A percentile compares a stretch with the other conserved stretches of the same genome.
phyloP scores from a whole-genome alignment of 2,113 vertebrate species.

The Xiphias gladius region DNA sequence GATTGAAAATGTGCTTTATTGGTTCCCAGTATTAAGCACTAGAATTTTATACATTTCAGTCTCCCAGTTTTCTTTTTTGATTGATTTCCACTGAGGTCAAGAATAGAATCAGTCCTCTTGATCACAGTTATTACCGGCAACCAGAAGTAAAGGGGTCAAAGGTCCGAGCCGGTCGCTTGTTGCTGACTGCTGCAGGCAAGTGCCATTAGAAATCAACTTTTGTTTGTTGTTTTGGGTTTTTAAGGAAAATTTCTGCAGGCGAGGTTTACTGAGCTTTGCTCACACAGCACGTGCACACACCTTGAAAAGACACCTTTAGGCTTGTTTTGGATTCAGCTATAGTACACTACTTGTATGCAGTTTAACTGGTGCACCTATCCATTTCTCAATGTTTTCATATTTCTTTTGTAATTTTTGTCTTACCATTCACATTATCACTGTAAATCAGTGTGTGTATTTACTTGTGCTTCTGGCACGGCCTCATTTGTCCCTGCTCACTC shows the following conservation, averaged over 20 bases:
- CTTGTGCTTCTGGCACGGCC: not conserved
- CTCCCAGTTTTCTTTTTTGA: not conserved
- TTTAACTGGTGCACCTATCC: not conserved
- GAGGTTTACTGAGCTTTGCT: constrained; percentile 24
- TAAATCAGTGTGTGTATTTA: not conserved
- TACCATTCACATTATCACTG: not conserved
- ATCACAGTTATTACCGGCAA: not conserved
- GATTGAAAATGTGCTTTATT: not conserved
- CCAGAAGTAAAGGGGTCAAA: constrained; percentile 30
- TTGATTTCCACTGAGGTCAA: not conserved
- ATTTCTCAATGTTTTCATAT: not conserved
- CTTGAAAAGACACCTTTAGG: not conserved
- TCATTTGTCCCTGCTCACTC: not conserved
- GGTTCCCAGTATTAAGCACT: not conserved
- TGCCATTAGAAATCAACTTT: not conserved
- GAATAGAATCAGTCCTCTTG: not conserved
- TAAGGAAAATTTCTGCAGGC: not conserved
- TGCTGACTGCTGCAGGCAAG: constrained; percentile 29
- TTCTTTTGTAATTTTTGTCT: not conserved
- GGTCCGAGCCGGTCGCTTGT: constrained; percentile 25
- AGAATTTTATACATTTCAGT: not conserved
- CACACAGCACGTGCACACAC: not conserved
- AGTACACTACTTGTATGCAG: not conserved
- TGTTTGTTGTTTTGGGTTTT: constrained; percentile 11
- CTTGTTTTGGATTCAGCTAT: not conserved